These are phyloP conservation scores for Philopedon plagiatum DNA, from an alignment of 2,888 invertebrate genomes.

Conservation along the genomic window DNA sequence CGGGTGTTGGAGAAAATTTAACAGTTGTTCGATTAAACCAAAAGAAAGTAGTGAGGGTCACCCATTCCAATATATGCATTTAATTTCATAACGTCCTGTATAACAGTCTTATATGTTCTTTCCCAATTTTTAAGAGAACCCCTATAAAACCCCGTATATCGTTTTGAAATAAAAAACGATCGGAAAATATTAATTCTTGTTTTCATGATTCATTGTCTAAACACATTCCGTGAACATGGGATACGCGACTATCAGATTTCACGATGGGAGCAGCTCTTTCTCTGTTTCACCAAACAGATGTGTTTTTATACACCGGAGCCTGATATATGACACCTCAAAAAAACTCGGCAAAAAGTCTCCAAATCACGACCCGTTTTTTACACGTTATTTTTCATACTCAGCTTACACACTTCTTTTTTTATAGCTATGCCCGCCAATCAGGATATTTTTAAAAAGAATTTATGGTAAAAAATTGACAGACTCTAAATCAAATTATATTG, in stretches of 20 bases:
- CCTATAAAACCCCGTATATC: no score
- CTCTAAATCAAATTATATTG: no score
- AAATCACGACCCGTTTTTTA: slow-evolving; percentile 42
- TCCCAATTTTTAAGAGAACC: no score
- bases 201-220: slow-evolving; percentile 42
- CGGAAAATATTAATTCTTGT: slow-evolving; percentile 31
- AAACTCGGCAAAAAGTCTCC: slow-evolving; percentile 36
- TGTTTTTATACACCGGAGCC: slow-evolving; percentile 34
- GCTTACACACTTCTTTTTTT: not conserved
- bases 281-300: slow-evolving; percentile 33
- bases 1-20: no score
- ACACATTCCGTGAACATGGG: slow-evolving; percentile 31
- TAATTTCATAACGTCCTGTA: no score
- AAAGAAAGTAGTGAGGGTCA: no score
- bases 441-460: not conserved
- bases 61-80: no score
- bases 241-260: slow-evolving; percentile 43
- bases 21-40: no score
- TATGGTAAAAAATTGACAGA: not conserved
- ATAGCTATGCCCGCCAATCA: not conserved
- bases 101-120: no score
- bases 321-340: slow-evolving; percentile 43
- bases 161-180: not conserved
- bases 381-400: slow-evolving; percentile 36
- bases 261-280: slow-evolving; percentile 26